Evolutionary conservation across 2,797 vertebrate species (phyloP), one percentile per base, ranked within the genome.

Genomic region (Clamator glandarius): DNA sequence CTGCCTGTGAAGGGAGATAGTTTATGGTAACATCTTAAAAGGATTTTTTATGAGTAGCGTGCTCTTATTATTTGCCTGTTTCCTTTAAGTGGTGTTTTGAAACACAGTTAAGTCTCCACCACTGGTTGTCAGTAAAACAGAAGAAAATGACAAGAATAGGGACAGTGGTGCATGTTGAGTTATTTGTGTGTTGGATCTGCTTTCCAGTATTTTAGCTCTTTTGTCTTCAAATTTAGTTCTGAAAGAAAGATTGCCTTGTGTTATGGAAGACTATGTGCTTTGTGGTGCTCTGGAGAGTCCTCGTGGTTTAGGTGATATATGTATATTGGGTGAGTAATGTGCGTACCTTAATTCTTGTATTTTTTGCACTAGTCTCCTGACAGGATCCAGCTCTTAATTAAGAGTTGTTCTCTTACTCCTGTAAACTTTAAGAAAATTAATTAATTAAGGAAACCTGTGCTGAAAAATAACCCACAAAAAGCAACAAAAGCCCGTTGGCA

Each of bases 351-450:
- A 28, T 78, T 73, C 18, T 41, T 54, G 11, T 63, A 7, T 73
- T 92, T 90, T 31, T 84, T 90, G 31, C 33, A 39, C 25, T 63
- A 59, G 36, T 68, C 13, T 76, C 20, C n/a, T 86, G 52, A 31
- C 35, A 51, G 18, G 16, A 87, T 93, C 62, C 39, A 28, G 17
- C 69, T 87, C 41, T 81, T 78, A 91, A 63, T 20, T 79, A 52
- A 83, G 54, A 83, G 29, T 87, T 84, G 21, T 63, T 91, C 52
- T 33, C 51, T 81, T 87, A 29, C 33, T 89, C 11, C 61, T 70
- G 13, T 67, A 81, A 92, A 78, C 61, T 85, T 89, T 39, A 90
- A 48, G 51, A 78, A 79, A 91, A 77, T 79, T 58, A 81, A 92
- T 92, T 94, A 89, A 73, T 87, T 82, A 92, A 77, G 55, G 46